Evolutionary conservation across 64 coral and sea anemone species (phyloP).

Genomic region (Catalaphyllia jardinei): DNA sequence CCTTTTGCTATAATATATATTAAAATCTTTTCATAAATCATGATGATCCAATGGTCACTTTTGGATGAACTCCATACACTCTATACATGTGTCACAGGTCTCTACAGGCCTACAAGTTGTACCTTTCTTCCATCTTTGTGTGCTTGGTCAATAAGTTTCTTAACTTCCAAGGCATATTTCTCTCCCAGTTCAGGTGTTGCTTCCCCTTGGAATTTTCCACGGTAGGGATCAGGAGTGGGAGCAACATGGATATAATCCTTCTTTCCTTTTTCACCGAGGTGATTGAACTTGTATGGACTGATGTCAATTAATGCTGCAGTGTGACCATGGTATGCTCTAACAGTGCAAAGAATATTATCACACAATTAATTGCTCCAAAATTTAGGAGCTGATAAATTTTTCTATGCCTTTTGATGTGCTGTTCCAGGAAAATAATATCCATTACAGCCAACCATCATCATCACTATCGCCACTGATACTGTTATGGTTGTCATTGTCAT

Average conservation of each 20-base stretch:
- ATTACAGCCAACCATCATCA: too few relatives aligned
- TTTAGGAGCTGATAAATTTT: too few relatives aligned
- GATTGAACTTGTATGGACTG: slow-evolving; percentile 86
- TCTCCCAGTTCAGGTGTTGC: slow-evolving; percentile 70
- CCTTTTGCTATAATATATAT: too few relatives aligned
- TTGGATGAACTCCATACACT: too few relatives aligned
- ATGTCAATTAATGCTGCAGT: slow-evolving; percentile 79
- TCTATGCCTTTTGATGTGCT: too few relatives aligned
- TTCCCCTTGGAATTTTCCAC: slow-evolving; percentile 81
- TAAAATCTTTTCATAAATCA: too few relatives aligned
- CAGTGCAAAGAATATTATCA: neutral
- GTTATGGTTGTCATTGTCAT: too few relatives aligned
- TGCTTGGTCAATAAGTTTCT: slow-evolving; percentile 73
- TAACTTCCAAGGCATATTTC: slow-evolving; percentile 91
- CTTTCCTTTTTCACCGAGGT: slow-evolving; percentile 66
- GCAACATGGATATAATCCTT: slow-evolving; percentile 86
- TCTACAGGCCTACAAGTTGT: neutral
- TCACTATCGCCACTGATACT: too few relatives aligned
- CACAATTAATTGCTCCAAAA: too few relatives aligned
- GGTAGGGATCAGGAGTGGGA: slow-evolving; percentile 80
- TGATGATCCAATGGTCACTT: too few relatives aligned
- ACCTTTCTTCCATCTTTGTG: slow-evolving; percentile 90
- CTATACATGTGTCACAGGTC: neutral
- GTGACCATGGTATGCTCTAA: slow-evolving; percentile 97
- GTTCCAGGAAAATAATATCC: too few relatives aligned